Percentiles rank a stretch among this genome's conserved stretches.
phyloP scores from a whole-genome alignment of 2,113 vertebrate genomes.

The Anser brachyrhynchus region DNA sequence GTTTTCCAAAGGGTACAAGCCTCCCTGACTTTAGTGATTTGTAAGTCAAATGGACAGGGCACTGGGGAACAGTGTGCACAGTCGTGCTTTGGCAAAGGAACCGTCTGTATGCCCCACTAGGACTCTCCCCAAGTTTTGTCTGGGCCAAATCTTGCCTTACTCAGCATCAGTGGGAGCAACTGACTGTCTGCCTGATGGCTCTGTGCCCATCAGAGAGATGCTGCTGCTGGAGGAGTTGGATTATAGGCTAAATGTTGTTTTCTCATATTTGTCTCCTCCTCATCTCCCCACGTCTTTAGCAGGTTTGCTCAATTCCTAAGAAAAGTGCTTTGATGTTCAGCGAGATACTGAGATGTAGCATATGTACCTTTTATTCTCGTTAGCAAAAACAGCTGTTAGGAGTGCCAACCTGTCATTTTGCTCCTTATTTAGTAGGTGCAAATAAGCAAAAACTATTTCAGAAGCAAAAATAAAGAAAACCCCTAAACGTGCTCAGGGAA shows the following conservation, averaged over 20 bases:
- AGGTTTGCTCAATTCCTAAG: constrained; percentile 23
- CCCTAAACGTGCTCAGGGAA: neutral
- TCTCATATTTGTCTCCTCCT: neutral
- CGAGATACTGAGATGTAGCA: constrained; percentile 49
- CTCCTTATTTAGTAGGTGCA: constrained; percentile 38
- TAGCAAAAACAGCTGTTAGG: constrained; percentile 62
- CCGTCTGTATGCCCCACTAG: neutral
- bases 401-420: constrained; percentile 47
- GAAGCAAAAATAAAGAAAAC: constrained; percentile 43
- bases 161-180: neutral
- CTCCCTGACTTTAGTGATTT: neutral
- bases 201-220: neutral
- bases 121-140: neutral
- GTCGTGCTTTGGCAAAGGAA: neutral
- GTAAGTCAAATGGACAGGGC: neutral
- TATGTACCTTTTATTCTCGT: constrained; percentile 62
- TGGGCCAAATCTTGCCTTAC: neutral
- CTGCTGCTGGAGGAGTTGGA: neutral
- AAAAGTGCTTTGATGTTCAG: constrained; percentile 62
- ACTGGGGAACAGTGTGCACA: neutral
- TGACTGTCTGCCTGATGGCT: neutral
- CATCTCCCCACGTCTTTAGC: neutral
- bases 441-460: constrained; percentile 44
- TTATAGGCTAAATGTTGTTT: neutral
- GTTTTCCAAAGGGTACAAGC: neutral